phyloP scores from a whole-genome alignment of 2,113 vertebrate species.

The Tachuris rubrigastra region DNA sequence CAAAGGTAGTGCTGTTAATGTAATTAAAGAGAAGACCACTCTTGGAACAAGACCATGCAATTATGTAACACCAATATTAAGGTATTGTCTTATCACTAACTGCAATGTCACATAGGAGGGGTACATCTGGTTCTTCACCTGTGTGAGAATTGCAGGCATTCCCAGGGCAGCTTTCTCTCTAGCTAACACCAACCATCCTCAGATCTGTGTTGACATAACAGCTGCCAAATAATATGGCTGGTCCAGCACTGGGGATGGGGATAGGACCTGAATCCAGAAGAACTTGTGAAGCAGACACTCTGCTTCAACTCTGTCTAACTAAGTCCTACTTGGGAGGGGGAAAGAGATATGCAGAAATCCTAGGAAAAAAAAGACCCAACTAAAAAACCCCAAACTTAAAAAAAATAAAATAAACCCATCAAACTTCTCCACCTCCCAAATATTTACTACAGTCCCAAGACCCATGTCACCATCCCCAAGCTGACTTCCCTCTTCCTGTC shows the following conservation, averaged over 20 bases:
- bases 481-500: background rate
- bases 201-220: background rate
- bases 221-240: background rate
- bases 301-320: background rate
- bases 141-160: background rate
- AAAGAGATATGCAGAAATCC: background rate
- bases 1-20: background rate
- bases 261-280: background rate
- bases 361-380: background rate
- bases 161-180: background rate
- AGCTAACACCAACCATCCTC: background rate
- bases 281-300: background rate
- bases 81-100: background rate
- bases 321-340: rapidly evolving
- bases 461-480: background rate
- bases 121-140: background rate
- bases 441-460: background rate
- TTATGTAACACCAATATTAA: background rate
- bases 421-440: background rate
- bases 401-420: background rate
- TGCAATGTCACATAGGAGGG: background rate
- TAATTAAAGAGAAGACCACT: background rate
- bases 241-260: background rate
- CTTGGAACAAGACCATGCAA: background rate
- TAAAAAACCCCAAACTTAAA: background rate